Conservation (phyloP, 2,797 vertebrate species). For the Mormyrus hasselquistii region DNA sequence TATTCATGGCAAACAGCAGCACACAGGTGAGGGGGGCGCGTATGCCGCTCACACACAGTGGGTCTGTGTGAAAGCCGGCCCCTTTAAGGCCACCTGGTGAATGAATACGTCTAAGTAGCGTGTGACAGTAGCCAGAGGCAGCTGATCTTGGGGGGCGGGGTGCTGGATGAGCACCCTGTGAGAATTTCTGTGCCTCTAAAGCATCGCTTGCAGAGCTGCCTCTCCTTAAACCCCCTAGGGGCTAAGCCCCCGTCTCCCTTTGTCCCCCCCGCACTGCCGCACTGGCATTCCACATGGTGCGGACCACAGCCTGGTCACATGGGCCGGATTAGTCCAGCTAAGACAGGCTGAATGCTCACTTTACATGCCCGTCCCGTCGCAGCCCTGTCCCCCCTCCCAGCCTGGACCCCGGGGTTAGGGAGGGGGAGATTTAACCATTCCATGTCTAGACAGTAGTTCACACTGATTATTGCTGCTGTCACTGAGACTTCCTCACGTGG, state of each 20-base stretch:
- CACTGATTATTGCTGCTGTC: constrained; percentile 3
- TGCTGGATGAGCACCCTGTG: not conserved
- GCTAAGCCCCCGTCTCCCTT: constrained; percentile 19
- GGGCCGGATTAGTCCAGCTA: constrained; percentile 21
- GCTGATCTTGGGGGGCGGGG: not conserved
- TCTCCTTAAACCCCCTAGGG: constrained; percentile 25
- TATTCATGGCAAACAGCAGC: not conserved
- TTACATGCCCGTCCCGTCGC: not conserved
- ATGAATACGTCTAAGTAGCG: not conserved
- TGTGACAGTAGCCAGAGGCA: not conserved
- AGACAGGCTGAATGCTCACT: constrained; percentile 27
- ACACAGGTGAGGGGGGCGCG: not conserved
- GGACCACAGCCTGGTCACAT: constrained; percentile 5
- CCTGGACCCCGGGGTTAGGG: not conserved
- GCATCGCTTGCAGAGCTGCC: not conserved
- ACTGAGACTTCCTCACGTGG: not conserved
- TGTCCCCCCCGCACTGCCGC: constrained; percentile 1
- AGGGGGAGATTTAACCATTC: constrained; percentile 10
- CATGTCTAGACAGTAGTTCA: constrained; percentile 21
- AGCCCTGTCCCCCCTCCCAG: not conserved
- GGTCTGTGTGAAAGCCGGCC: not conserved
- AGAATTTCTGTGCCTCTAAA: not conserved
- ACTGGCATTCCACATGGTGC: not conserved
- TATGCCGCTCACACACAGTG: not conserved
- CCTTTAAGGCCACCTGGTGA: not conserved